Evolutionary conservation across 2,888 invertebrate genomes (phyloP).

Genomic region (Eupithecia centaureata): DNA sequence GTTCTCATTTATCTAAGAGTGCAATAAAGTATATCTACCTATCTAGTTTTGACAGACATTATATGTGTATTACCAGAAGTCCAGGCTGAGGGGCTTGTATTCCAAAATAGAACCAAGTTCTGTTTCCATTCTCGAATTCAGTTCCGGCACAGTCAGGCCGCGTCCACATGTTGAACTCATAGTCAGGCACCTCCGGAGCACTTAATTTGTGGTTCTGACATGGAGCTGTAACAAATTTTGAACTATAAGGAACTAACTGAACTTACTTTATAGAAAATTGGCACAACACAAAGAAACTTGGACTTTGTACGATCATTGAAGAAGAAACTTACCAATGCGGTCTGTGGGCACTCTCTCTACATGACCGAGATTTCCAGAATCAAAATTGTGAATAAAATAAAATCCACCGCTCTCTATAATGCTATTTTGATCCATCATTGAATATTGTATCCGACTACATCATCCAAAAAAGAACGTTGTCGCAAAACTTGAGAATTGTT

Average conservation of each 20-base stretch:
- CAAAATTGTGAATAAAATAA: slow-evolving; percentile 93
- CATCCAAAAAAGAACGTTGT: slow-evolving; percentile 69
- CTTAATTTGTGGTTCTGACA: slow-evolving; percentile 68
- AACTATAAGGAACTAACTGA: too few species aligned
- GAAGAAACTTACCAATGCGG: slow-evolving; percentile 78
- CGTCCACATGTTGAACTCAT: slow-evolving; percentile 96
- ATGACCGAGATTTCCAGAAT: slow-evolving; percentile 94
- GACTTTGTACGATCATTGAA: slow-evolving; percentile 32
- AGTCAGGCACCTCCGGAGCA: slow-evolving; percentile 84
- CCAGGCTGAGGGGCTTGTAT: slow-evolving; percentile 84
- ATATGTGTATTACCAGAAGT: slow-evolving; percentile 45
- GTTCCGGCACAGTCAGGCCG: slow-evolving; percentile 94
- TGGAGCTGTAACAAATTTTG: slow-evolving; percentile 59
- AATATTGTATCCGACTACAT: slow-evolving; percentile 67
- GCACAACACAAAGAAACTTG: slow-evolving; percentile 46
- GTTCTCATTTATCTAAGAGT: too few species aligned
- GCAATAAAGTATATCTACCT: too few species aligned
- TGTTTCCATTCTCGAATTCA: slow-evolving; percentile 93
- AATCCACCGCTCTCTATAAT: slow-evolving; percentile 88
- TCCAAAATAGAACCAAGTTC: slow-evolving; percentile 97
- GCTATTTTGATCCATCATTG: slow-evolving; percentile 78
- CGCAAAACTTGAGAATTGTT: slow-evolving; percentile 59
- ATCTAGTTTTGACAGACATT: background rate
- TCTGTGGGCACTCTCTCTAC: slow-evolving; percentile 89
- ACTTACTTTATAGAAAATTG: too few species aligned